Base-by-base conservation (phyloP, 2,888 invertebrate species). In the Crepidodera aurea region DNA sequence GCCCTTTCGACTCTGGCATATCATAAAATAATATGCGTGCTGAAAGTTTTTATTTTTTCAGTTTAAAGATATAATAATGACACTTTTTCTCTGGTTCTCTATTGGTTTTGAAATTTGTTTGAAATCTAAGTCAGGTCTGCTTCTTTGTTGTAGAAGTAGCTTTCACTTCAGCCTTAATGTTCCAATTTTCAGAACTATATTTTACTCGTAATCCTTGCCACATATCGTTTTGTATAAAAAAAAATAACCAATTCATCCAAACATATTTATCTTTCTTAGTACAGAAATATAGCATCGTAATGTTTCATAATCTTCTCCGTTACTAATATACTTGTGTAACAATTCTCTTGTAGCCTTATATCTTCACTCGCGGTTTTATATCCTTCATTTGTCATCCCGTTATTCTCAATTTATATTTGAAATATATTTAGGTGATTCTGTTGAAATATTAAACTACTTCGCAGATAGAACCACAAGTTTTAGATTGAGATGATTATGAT, bases 331-430 rank as follows among this genome's bases (percentile, higher is more conserved):
- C 48, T 48, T 50, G 48, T 40, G 57, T 39, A 57, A 48, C 37
- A 39, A 57, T 50, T 37, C 25, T 57, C 40, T 39, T 27, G 32
- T 46, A 19, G 50, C 13, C 39, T 48, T 57, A 44, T 44, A 57
- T 57, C 57, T 48, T 57, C 25, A 19, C 37, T 18, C 34, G 57
- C 57, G 39, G 48, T 57, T 57, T 57, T 48, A 57, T 57, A 57
- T 57, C 57, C 57, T 34, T 25, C 48, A 57, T 57, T 57, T 25
- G 57, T 57, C 57, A 57, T 57, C 27, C 37, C 39, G 57, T 50
- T 57, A 57, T 50, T 39, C 48, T 48, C 57, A 50, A 57, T 57
- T 57, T 48, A 29, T 25, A 48, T 48, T 27, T 27, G 27, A 48
- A 48, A 48, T 48, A 48, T 48, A 48, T 29, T 48, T 29, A 13